Base-by-base conservation (phyloP, 2,113 vertebrate genomes). In the Columba livia region DNA sequence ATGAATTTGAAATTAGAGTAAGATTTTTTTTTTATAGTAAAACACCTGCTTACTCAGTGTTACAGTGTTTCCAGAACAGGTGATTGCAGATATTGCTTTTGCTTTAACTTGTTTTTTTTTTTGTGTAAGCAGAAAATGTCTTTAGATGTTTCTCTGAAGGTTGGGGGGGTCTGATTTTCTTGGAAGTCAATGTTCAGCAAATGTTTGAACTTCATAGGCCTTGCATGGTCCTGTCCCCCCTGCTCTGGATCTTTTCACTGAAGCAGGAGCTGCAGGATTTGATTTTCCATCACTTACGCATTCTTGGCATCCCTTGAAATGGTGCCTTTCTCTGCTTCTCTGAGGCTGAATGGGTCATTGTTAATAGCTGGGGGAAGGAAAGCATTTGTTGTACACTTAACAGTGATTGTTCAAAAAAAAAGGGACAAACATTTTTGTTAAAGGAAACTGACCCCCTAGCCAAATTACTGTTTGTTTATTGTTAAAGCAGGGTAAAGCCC, bases 1-100 rank as follows among this genome's bases (percentile, higher is more conserved):
- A 79, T 66, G 93, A 91, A 95, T 97, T 85, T 73, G 74, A 91
- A 94, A 96, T 87, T 40, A 89, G 77, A 40, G n/a, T 36, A 31
- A 74, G 65, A 48, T 48, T 0, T 28, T 64, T 50, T 71, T 71
- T 92, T 81, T n/a, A 6, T n/a, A 50, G 70, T 79, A 21, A 47
- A 94, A 75, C 66, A 79, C 73, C 78, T 94, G 77, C 73, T 94
- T 90, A 56, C 77, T 81, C 81, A 58, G 31, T 61, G 78, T 50
- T 77, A 34, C 32, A 12, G 21, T 73, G 54, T 65, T 89, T 57
- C 79, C 78, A 85, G 67, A 94, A 65, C 34, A 91, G 78, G 89
- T 93, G 91, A 89, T 69, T 65, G 36, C 70, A 85, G 87, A 62
- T 73, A 78, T 0, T 87, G 78, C 78, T 79, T 89, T 72, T 72